A percentile compares a stretch with the other conserved stretches of the same genome.
These are phyloP conservation scores for Pogonophryne albipinna DNA, from an alignment of 2,797 vertebrate genomes.

Conservation along the genomic window DNA sequence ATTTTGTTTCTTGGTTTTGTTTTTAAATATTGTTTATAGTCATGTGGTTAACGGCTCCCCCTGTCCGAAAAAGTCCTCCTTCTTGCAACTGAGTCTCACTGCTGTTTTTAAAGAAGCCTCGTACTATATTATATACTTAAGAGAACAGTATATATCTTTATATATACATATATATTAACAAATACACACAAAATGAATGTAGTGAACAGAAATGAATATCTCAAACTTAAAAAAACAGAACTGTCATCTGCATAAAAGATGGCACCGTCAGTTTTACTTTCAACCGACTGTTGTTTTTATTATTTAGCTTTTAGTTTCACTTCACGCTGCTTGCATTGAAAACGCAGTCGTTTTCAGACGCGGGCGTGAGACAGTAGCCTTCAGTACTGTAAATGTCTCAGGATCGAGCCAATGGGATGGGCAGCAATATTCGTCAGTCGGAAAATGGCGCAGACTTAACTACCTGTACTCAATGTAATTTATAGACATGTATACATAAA, in stretches of 20 bases:
- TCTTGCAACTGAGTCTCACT: conserved; percentile 65
- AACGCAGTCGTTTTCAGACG: conserved; percentile 51
- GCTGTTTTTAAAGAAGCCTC: conserved; percentile 53
- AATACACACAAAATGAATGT: conserved; percentile 76
- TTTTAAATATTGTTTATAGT: conserved; percentile 56
- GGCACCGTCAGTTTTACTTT: conserved; percentile 43
- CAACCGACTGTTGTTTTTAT: conserved; percentile 69
- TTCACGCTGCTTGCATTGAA: conserved; percentile 65
- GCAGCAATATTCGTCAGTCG: conserved; percentile 83
- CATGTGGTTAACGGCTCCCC: conserved; percentile 80
- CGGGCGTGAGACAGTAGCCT: conserved; percentile 78
- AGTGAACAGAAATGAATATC: conserved; percentile 58
- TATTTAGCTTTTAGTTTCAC: conserved; percentile 36
- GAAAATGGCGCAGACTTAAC: conserved; percentile 78
- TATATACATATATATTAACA: conserved; percentile 51
- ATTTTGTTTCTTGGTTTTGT: conserved; percentile 31
- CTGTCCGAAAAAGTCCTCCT: conserved; percentile 79
- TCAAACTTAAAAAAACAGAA: conserved; percentile 30
- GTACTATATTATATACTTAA: conserved; percentile 45
- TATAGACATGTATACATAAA: conserved; percentile 49
- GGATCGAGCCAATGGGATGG: conserved; percentile 79
- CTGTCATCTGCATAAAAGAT: conserved; percentile 44
- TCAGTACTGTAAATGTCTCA: conserved; percentile 84
- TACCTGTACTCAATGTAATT: conserved; percentile 77
- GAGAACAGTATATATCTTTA: conserved; percentile 48